phyloP scores from a whole-genome alignment of 2,113 vertebrate species.

The Zosterops lateralis region DNA sequence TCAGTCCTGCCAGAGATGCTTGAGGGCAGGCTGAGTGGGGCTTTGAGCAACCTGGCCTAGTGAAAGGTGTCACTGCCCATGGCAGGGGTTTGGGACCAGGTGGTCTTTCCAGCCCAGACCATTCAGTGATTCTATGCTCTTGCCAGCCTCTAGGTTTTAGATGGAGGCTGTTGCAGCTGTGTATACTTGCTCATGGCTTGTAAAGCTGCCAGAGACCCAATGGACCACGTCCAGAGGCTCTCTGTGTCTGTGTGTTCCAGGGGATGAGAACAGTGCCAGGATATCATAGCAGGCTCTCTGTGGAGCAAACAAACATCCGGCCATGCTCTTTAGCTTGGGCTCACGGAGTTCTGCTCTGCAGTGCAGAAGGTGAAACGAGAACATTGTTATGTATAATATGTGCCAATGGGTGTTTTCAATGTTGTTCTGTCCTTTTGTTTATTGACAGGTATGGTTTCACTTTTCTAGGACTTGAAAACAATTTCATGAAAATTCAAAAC shows the following conservation, averaged over 20 bases:
- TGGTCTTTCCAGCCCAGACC: neutral
- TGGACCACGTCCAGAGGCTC: neutral
- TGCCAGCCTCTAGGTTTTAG: neutral
- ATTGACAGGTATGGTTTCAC: slow-evolving; percentile 92
- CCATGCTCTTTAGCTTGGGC: neutral
- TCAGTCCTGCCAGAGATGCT: neutral
- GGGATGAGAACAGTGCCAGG: neutral
- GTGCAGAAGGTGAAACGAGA: neutral
- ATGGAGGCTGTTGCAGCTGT: neutral
- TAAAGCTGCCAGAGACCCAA: neutral
- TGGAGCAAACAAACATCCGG: neutral
- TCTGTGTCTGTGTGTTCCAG: fast-evolving
- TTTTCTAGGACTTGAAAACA: slow-evolving; percentile 88
- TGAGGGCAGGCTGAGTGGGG: neutral
- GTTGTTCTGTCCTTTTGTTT: slow-evolving; percentile 69
- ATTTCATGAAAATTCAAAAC: slow-evolving; percentile 88
- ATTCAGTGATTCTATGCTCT: neutral
- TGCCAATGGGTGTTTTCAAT: slow-evolving; percentile 44
- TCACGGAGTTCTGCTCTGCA: neutral
- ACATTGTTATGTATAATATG: neutral
- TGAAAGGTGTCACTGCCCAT: neutral
- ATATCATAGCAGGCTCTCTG: neutral
- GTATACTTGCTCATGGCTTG: neutral
- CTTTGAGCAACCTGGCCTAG: neutral
- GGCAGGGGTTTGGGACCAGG: fast-evolving